These are phyloP conservation scores for Callospermophilus lateralis DNA, from an alignment of 2,113 vertebrate genomes.

Conservation along the genomic window DNA sequence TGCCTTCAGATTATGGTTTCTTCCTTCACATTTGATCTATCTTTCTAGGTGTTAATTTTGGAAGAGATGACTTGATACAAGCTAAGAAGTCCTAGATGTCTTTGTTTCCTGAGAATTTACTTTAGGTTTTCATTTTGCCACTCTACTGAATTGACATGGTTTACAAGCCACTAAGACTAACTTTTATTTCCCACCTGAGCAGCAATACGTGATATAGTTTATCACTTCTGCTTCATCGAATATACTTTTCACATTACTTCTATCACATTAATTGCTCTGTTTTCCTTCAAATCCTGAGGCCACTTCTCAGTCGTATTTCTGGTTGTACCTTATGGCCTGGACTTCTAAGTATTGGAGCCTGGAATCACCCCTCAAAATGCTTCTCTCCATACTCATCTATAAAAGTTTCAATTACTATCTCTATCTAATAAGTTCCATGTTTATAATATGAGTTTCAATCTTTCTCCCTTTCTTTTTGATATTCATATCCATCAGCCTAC, in stretches of 20 bases:
- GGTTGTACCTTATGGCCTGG: background rate
- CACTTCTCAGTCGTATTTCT: background rate
- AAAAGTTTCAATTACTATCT: background rate
- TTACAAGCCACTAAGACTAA: background rate
- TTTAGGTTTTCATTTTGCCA: background rate
- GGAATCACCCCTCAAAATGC: background rate
- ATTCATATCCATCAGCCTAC: background rate
- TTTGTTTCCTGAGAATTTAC: background rate
- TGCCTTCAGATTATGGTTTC: background rate
- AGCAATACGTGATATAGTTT: background rate
- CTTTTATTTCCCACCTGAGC: background rate
- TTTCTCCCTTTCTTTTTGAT: background rate
- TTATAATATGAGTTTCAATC: background rate
- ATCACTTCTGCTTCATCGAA: background rate
- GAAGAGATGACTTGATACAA: background rate
- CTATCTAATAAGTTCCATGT: background rate
- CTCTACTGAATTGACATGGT: background rate
- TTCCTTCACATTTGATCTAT: background rate
- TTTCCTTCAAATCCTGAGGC: background rate
- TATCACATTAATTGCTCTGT: background rate
- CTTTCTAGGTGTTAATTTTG: background rate
- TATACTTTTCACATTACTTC: background rate
- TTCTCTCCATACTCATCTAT: background rate
- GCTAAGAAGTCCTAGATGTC: background rate
- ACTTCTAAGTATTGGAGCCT: background rate